These are phyloP conservation scores for Gryllus longicercus DNA, from an alignment of 2,888 invertebrate genomes.

Conservation along the genomic window DNA sequence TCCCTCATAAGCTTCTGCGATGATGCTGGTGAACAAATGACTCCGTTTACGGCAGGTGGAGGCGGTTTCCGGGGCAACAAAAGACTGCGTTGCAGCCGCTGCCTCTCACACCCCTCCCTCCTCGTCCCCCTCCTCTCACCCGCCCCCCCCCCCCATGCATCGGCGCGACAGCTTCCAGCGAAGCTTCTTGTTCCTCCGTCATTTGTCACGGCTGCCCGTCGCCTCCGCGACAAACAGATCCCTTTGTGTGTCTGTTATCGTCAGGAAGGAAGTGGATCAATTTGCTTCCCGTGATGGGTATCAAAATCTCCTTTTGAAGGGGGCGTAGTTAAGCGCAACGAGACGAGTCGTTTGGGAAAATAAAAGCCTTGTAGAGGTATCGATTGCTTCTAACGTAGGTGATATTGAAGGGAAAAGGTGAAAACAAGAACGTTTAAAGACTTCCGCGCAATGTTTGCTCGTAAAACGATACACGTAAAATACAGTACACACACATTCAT, in stretches of 20 bases:
- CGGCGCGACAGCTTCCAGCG: background rate
- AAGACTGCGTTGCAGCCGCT: background rate
- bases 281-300: background rate
- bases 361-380: too few relatives aligned
- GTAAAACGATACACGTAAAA: too few relatives aligned
- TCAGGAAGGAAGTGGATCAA: conserved; percentile 11
- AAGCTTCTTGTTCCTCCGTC: background rate
- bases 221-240: background rate
- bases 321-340: too few relatives aligned
- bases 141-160: background rate
- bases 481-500: too few relatives aligned
- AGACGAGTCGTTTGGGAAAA: too few relatives aligned
- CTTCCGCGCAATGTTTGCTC: too few relatives aligned
- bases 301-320: too few relatives aligned
- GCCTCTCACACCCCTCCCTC: background rate
- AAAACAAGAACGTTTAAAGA: too few relatives aligned
- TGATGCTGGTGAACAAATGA: background rate
- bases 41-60: background rate
- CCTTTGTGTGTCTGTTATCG: background rate
- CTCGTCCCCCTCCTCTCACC: background rate
- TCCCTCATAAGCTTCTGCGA: too few relatives aligned
- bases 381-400: too few relatives aligned
- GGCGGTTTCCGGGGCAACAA: background rate
- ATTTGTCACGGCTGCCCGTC: background rate
- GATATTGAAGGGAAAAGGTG: too few relatives aligned